Evolutionary conservation across 2,113 vertebrate species (phyloP), one percentile per base, ranked within the genome.

Genomic region (Zapornia atra): DNA sequence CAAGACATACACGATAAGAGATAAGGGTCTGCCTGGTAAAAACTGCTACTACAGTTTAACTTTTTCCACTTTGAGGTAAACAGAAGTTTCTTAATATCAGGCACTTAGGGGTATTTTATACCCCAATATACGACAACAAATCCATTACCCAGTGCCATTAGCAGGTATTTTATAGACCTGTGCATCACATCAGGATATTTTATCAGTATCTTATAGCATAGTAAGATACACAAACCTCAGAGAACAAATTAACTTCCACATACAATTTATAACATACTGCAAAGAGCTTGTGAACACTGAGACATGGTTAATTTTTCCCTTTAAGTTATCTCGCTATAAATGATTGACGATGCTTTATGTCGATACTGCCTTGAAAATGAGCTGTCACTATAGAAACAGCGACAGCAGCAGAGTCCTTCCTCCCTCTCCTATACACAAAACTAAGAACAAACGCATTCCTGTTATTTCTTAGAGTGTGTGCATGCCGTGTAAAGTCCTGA

Each of bases 361-460:
- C 91, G 93, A 89, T 68, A 73, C 25, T 36, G 70, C 28, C 38
- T 73, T 25, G 31, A 88, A 92, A 96, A 86, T 48, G 72, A 78
- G 54, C 93, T 92, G 93, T 94, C 88, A 90, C 92, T 96, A 96
- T 72, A 94, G 92, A 93, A 95, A 97, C 95, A 83, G 70, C 40
- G 76, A 94, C 88, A 94, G 78, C 88, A 92, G n/a, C 6, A 4
- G 87, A 90, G 85, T 36, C 95, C 82, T 94, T 80, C 92, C 68
- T 88, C 75, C 82, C 82, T 80, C 88, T 86, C 90, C 92, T 25
- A 77, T 88, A 77, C 60, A 71, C 78, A 66, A 31, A 92, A 83
- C 77, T 28, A 9, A 3, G 75, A 95, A 97, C 86, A 96, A 94
- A 89, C 60, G 78, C 57, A 53, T 94, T 93, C 80, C 50, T 89